Percentiles rank a stretch among this genome's conserved stretches.
Evolutionary conservation across 1,140 invertebrate species (phyloP).

Genomic region (Drosophila tani): DNA sequence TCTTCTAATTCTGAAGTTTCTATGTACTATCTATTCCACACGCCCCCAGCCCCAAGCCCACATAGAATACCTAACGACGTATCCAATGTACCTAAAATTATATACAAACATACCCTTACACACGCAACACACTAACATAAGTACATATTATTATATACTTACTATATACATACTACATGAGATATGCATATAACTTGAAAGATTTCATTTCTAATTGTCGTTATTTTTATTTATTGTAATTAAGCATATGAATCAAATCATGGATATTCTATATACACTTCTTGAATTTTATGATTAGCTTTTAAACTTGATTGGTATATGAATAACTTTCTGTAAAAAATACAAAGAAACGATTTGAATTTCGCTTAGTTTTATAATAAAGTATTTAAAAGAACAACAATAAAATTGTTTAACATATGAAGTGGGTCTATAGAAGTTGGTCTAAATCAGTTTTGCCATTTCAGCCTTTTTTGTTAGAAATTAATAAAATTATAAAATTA

Average conservation of each 20-base stretch:
- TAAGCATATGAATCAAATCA: constrained; percentile 60
- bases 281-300: constrained; percentile 38
- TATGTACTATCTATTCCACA: constrained; percentile 26
- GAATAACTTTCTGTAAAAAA: constrained; percentile 72
- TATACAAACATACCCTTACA: constrained; percentile 53
- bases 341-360: constrained; percentile 59
- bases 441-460: too few relatives aligned
- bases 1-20: constrained; percentile 32
- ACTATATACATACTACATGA: constrained; percentile 37
- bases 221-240: constrained; percentile 79
- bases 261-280: constrained; percentile 37
- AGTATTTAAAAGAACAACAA: constrained; percentile 50
- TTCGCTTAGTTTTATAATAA: constrained; percentile 77
- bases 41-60: constrained; percentile 26
- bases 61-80: constrained; percentile 66
- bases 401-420: neutral
- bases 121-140: constrained; percentile 50
- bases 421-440: too few relatives aligned
- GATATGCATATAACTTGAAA: constrained; percentile 60
- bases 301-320: constrained; percentile 62
- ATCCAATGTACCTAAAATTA: constrained; percentile 76
- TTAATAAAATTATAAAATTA: too few relatives aligned
- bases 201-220: constrained; percentile 69
- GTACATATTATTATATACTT: constrained; percentile 44
- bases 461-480: too few relatives aligned